A percentile compares a stretch with the other conserved stretches of the same genome.
phyloP scores from a whole-genome alignment of 2,113 vertebrate genomes.

The Xenus cinereus region DNA sequence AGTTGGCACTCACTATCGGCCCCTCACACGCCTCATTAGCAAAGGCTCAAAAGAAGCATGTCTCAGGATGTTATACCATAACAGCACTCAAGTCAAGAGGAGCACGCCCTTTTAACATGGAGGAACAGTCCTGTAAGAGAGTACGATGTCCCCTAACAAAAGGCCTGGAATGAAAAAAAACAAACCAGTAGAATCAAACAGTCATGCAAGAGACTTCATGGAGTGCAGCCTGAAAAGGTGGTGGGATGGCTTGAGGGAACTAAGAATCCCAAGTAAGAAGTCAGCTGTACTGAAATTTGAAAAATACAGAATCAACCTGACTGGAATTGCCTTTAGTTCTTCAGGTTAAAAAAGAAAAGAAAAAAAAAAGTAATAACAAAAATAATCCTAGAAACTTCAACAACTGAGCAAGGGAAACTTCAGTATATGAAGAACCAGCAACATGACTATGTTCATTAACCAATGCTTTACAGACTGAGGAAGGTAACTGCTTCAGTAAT shows the following conservation, averaged over 20 bases:
- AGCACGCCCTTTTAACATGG: not conserved
- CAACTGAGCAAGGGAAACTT: not conserved
- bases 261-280: not conserved
- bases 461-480: not conserved
- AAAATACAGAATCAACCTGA: not conserved
- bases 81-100: not conserved
- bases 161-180: not conserved
- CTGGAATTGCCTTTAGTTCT: not conserved
- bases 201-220: not conserved
- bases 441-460: not conserved
- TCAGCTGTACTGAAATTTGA: not conserved
- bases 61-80: not conserved
- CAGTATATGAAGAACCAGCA: not conserved
- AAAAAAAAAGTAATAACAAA: not conserved
- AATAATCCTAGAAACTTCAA: not conserved
- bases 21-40: not conserved
- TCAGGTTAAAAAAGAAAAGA: not conserved
- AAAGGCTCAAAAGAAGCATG: not conserved
- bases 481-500: not conserved
- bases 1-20: not conserved
- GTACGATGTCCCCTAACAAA: not conserved
- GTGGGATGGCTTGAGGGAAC: not conserved
- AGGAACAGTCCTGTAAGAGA: not conserved
- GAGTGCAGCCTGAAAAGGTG: not conserved
- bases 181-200: not conserved